Evolutionary conservation across 2,888 invertebrate genomes (phyloP), one percentile per base, ranked within the genome.

Genomic region (Lithophane socia): DNA sequence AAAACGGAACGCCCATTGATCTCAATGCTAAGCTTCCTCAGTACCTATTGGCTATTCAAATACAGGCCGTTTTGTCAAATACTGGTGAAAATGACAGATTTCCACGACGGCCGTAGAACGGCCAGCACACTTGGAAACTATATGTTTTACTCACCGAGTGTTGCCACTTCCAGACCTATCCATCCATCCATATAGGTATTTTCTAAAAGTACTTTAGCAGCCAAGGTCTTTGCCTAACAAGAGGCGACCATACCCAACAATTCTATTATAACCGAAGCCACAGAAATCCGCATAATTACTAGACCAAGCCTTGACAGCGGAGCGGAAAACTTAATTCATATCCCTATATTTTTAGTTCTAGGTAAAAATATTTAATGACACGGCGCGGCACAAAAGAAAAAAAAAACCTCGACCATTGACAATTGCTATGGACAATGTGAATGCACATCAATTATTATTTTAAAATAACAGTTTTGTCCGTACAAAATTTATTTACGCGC

Each of bases 381-480:
- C 85, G 63, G 85, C 81, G 85, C 84, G 79, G 82, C 86, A 94
- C 93, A 94, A 94, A 94, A 93, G 92, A 91, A 93, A 93, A 92
- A 92, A 93, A 92, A 91, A 90, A 89, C 90, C 61, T 86, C 86
- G 66, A 77, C 92, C 92, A 94, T 93, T 94, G 95, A 94, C 95
- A 94, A 95, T 94, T 88, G 91, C 87, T 89, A 89, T 88, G 88
- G 90, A 92, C 91, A 93, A 92, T 93, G 92, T 88, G 91, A 91
- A 90, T 92, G 92, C 91, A 93, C 95, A 95, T 94, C 95, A 95
- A 95, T 96, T 96, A 96, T 96, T 95, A 95, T 96, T 96, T 94
- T 94, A 95, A 96, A 96, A 96, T 96, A 96, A 96, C 96, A 96
- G 96, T 96, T 96, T 96, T 96, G 96, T 96, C 90, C 91, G 93